phyloP scores from a whole-genome alignment of 2,113 vertebrate species.

The Eurypyga helias region DNA sequence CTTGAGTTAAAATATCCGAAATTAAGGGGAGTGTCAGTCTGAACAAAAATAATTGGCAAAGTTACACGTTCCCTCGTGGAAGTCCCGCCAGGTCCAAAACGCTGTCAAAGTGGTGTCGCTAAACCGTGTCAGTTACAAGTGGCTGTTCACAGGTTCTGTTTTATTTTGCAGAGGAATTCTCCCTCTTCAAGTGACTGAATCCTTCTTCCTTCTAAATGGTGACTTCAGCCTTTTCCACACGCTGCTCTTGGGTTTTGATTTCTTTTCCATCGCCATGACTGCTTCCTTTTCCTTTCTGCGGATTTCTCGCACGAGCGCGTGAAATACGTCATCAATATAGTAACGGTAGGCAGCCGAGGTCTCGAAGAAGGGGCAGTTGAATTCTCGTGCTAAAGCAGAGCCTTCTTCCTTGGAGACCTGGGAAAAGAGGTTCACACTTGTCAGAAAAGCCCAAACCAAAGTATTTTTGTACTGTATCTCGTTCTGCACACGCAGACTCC shows the following conservation, averaged over 20 bases:
- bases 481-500: accelerated
- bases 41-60: not conserved
- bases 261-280: constrained; percentile 76
- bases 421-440: not conserved
- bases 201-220: constrained; percentile 84
- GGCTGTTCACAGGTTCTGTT: not conserved
- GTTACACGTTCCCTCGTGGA: not conserved
- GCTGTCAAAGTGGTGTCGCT: not conserved
- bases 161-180: not conserved
- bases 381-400: constrained; percentile 80
- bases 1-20: not conserved
- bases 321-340: constrained; percentile 89
- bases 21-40: not conserved
- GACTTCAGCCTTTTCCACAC: constrained; percentile 86
- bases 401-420: constrained; percentile 90
- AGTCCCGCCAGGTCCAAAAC: not conserved
- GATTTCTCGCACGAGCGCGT: constrained; percentile 87
- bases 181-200: constrained; percentile 77
- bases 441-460: not conserved
- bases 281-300: constrained; percentile 83
- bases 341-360: constrained; percentile 86
- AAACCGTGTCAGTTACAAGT: not conserved
- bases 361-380: constrained; percentile 89
- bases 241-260: constrained; percentile 76
- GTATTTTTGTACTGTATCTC: no score